Evolutionary conservation across 1,140 invertebrate species (phyloP).

Genomic region (Cherax quadricarinatus): DNA sequence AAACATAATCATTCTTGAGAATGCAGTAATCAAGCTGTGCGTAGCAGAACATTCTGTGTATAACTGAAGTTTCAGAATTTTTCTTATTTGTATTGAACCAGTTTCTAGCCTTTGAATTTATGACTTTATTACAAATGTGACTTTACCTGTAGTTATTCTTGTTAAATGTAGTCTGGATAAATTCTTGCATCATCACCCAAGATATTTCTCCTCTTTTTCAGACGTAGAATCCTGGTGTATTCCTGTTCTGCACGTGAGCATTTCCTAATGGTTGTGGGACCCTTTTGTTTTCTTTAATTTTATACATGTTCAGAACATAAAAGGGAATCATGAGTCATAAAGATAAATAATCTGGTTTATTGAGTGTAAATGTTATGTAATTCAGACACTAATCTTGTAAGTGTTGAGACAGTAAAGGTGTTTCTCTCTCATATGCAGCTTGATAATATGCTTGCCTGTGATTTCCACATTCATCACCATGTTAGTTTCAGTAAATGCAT

Average conservation of each 20-base stretch:
- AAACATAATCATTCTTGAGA: neutral
- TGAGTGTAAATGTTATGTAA: constrained; percentile 14
- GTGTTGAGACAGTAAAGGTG: neutral
- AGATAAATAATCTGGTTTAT: neutral
- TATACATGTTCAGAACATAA: neutral
- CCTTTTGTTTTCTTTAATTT: constrained; percentile 31
- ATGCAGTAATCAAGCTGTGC: neutral
- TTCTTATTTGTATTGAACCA: neutral
- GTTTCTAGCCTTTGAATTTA: too few relatives aligned
- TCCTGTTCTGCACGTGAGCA: constrained; percentile 43
- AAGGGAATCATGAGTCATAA: neutral
- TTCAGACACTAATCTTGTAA: neutral
- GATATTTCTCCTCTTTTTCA: constrained; percentile 45
- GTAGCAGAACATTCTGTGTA: too few relatives aligned
- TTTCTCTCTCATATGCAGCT: neutral
- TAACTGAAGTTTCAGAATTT: neutral
- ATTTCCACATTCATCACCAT: neutral
- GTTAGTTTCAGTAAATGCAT: neutral
- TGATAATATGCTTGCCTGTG: neutral
- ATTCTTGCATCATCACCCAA: neutral
- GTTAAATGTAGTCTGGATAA: neutral
- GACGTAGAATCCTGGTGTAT: constrained; percentile 48
- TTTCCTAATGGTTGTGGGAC: constrained; percentile 53
- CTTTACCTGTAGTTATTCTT: neutral
- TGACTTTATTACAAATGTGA: too few relatives aligned